These are phyloP conservation scores for Lasioglossum figueresi DNA, from an alignment of 2,888 invertebrate genomes.

Conservation along the genomic window DNA sequence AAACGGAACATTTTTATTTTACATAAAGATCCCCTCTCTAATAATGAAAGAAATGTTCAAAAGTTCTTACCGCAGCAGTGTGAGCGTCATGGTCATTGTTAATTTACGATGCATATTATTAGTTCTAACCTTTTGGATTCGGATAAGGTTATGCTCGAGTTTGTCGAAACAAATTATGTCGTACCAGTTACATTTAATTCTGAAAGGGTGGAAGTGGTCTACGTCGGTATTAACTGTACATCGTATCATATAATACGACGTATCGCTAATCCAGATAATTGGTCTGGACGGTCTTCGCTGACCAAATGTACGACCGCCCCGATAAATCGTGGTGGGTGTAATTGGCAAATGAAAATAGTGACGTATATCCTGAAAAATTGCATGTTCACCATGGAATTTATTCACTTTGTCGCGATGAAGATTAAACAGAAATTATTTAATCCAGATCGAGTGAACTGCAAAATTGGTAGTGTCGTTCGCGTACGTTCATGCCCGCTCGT, in stretches of 20 bases:
- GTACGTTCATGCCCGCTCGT: background rate
- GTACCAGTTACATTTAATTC: conserved; percentile 58
- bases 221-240: conserved; percentile 64
- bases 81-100: too few species aligned
- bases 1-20: too few species aligned
- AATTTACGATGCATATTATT: too few species aligned
- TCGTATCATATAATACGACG: conserved; percentile 46
- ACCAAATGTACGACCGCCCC: conserved; percentile 10
- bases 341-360: conserved; percentile 30
- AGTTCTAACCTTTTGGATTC: too few species aligned
- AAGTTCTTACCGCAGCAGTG: too few species aligned
- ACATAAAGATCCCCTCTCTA: too few species aligned
- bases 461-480: background rate
- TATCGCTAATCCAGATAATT: conserved; percentile 61
- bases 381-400: background rate
- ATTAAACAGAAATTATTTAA: background rate
- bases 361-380: background rate
- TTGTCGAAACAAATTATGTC: background rate
- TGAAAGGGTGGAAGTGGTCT: conserved; percentile 43
- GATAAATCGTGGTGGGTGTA: conserved; percentile 34
- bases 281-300: conserved; percentile 29
- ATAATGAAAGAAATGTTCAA: too few species aligned
- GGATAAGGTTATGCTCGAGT: too few species aligned
- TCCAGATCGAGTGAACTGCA: background rate
- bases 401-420: background rate